Evolutionary conservation across 2,888 invertebrate species (phyloP).

Genomic region (Idaea biselata): DNA sequence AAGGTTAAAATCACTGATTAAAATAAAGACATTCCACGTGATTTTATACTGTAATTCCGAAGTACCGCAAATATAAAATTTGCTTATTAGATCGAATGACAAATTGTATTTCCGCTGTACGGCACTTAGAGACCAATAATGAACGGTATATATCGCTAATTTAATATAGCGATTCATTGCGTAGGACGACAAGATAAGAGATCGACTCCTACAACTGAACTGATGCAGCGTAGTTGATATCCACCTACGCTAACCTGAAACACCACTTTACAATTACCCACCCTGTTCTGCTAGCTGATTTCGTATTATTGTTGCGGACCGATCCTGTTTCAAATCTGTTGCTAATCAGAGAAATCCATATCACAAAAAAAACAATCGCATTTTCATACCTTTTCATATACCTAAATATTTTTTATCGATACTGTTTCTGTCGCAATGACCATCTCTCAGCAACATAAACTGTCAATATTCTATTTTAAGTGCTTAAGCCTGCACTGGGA

Average conservation of each 20-base stretch:
- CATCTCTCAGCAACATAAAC: too few relatives aligned
- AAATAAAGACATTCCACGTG: too few relatives aligned
- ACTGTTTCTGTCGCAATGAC: too few relatives aligned
- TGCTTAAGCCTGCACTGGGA: too few relatives aligned
- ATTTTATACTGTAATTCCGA: not conserved
- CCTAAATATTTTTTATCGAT: too few relatives aligned
- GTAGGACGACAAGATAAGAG: slow-evolving; percentile 42
- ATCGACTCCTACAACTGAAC: slow-evolving; percentile 28
- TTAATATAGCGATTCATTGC: slow-evolving; percentile 29
- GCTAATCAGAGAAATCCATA: too few relatives aligned
- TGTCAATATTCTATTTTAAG: too few relatives aligned
- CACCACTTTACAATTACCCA: slow-evolving; percentile 47
- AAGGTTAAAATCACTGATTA: slow-evolving; percentile 5
- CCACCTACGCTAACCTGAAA: slow-evolving; percentile 49
- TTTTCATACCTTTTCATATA: too few relatives aligned
- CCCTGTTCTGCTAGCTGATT: slow-evolving; percentile 39
- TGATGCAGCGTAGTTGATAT: slow-evolving; percentile 26
- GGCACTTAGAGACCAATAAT: slow-evolving; percentile 9
- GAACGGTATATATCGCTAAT: slow-evolving; percentile 22
- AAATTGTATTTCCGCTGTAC: not conserved
- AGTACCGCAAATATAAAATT: not conserved
- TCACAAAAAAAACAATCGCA: too few relatives aligned
- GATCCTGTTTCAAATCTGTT: too few relatives aligned
- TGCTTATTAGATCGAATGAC: not conserved
- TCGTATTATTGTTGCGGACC: too few relatives aligned